Evolutionary conservation across 2,113 vertebrate genomes (phyloP).

Genomic region (Parus major): DNA sequence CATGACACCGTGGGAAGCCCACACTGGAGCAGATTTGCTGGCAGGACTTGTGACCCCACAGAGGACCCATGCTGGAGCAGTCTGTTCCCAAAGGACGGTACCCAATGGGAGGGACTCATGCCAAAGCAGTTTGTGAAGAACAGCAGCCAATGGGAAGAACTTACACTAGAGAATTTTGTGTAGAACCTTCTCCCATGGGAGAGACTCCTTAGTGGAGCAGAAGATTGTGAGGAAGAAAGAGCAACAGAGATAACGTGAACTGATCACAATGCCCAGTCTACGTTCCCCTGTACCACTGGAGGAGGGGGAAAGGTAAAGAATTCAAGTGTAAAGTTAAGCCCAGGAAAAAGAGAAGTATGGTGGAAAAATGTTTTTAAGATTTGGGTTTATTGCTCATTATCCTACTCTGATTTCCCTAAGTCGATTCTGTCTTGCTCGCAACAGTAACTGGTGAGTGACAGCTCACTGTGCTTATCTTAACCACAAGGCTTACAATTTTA

Average conservation of each 20-base stretch:
- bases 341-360: not conserved
- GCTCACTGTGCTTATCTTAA: not conserved
- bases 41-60: not conserved
- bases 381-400: not conserved
- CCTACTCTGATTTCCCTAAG: not conserved
- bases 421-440: rapidly evolving
- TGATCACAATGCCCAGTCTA: not conserved
- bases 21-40: not conserved
- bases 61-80: not conserved
- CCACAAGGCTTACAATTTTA: not conserved
- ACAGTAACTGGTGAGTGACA: not conserved
- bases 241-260: not conserved
- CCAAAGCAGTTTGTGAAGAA: not conserved
- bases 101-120: not conserved
- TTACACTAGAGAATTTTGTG: not conserved
- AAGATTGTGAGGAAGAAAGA: not conserved
- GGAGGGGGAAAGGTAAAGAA: not conserved
- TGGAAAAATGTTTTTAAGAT: not conserved
- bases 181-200: not conserved
- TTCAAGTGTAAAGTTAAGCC: not conserved
- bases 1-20: not conserved
- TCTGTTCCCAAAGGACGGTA: not conserved
- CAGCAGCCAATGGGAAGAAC: not conserved
- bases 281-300: not conserved
- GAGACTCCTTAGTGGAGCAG: not conserved